Base-by-base conservation (phyloP, 2,113 vertebrate species). In the Phylloscopus trochilus region DNA sequence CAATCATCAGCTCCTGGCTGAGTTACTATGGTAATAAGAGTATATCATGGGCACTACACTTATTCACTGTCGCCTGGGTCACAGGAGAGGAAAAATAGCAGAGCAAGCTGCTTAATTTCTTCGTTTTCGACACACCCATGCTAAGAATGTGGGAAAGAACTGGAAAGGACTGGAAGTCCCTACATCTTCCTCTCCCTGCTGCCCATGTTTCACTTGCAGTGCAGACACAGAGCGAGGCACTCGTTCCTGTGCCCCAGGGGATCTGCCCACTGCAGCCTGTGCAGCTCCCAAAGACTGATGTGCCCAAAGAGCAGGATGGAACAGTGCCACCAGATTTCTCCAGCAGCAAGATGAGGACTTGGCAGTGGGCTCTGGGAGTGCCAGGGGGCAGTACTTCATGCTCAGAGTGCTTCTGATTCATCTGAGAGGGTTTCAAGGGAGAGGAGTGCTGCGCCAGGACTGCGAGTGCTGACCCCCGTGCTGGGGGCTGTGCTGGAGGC, bases 11-110 rank as follows among this genome's bases (percentile, higher is more conserved):
- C 82, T 96, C 81, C 59, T 49, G 90, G 46, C 33, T 91, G 94
- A 96, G 93, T 97, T 95, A 91, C 96, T 93, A 94, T 94, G 93
- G 94, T 69, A 94, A 95, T 97, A 77, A 72, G 75, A 70, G 78
- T 74, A 51, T 64, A 87, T 55, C 46, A 55, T 10, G 82, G 87
- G 84, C 90, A 55, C 62, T 90, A 46, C 63, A 66, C 81, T 85
- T 83, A 74, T 35, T 74, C 51, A 51, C 84, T 91, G 91, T 94
- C 23, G 2, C 89, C 75, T 91, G 80, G 94, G 89, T 87, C 92
- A 70, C 55, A 21, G 43, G 73, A 93, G 73, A 93, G 52, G 89
- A 79, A 79, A 96, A 87, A 83, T 2, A 94, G 87, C 67, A 69
- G 53, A 82, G 67, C 67, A 69, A 85, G 22, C 63, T 76, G 82